Evolutionary conservation across 2,113 vertebrate genomes (phyloP), one percentile per base, ranked within the genome.

Genomic region (cattle (Bos taurus)): DNA sequence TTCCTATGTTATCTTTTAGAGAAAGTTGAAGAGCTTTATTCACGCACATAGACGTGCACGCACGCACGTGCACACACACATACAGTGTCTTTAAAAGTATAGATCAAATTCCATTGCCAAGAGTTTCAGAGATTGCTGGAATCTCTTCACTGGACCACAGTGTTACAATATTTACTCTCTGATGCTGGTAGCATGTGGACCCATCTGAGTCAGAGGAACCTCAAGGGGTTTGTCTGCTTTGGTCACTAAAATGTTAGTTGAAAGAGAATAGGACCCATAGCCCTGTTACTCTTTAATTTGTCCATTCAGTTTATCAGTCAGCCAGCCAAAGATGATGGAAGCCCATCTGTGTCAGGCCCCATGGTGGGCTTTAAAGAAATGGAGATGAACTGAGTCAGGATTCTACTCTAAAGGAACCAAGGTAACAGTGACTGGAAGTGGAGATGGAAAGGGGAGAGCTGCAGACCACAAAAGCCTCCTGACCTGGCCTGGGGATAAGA

Each of bases 21-120:
- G 86, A 84, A 96, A 91, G 23, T 71, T 57, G 46, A 96, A 91
- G 89, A 88, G 57, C 25, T 98, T 96, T 93, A 89, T 86, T 95
- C n/a, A 81, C 0, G 2, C 60, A 30, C 60, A 62, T 30, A 62
- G 28, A 62, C 6, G 15, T 0, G 1, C 28, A 0, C 0, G 14
- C 28, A 62, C 13, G 48, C 48, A 62, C 0, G 1, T 62, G 60
- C 60, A 16, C 2, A n/a, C 33, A 82, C 48, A 54, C 33, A 82
- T 11, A 54, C 3, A 95, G 43, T 82, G 28, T 17, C 16, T 97
- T 50, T 81, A 0, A 71, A 94, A n/a, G 43, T 83, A 54, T 92
- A 94, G 87, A 67, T 52, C 62, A 64, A 87, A 88, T 96, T 97
- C 59, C 60, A 56, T 62, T 23, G n/a, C 25, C 46, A 62, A 83